Evolutionary conservation across 2,888 invertebrate genomes (phyloP), one percentile per base, ranked within the genome.

Genomic region (Sipha maydis): DNA sequence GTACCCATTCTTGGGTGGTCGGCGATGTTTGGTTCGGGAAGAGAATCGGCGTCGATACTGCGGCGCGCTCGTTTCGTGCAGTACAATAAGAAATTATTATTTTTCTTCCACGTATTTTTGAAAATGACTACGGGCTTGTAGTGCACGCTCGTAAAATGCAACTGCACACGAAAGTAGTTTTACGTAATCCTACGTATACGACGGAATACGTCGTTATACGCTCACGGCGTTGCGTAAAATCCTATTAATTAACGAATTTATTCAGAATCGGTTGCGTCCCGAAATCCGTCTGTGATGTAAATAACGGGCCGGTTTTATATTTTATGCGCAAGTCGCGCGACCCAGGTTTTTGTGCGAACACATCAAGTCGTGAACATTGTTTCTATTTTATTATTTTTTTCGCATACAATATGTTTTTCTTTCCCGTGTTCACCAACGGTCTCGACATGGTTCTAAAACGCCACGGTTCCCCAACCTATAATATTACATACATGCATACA

Each of bases 1-100:
- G 38, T 25, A 34, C 34, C 28, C 80, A 67, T 61, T 38, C 80
- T 67, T 80, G 80, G 80, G 80, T 80, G 80, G 80, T 80, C 80
- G 67, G 21, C 38, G 75, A 25, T 34, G 75, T 21, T 25, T 11
- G 48, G 25, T n/a, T 38, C 25, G 14, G 5, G 38, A 69, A 2
- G 19, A 69, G 61, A 38, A 67, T 41, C 38, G 17, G 41, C 28
- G 67, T 80, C 67, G 67, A n/a, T 41, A 28, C 41, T 41, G 67
- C 67, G 34, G 19, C 80, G n/a, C 19, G 28, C 71, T 38, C 38
- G 34, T n/a, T 79, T 67, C 67, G 19, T 67, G 5, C 31, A 31
- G 28, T 31, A 31, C 25, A 56, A 14, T 48, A 14, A 1, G 48
- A 48, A 48, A n/a, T 67, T 28, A n/a, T 19, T 80, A 61, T 79